phyloP scores from a whole-genome alignment of 2,797 vertebrate genomes.

The Aratinga solstitialis region DNA sequence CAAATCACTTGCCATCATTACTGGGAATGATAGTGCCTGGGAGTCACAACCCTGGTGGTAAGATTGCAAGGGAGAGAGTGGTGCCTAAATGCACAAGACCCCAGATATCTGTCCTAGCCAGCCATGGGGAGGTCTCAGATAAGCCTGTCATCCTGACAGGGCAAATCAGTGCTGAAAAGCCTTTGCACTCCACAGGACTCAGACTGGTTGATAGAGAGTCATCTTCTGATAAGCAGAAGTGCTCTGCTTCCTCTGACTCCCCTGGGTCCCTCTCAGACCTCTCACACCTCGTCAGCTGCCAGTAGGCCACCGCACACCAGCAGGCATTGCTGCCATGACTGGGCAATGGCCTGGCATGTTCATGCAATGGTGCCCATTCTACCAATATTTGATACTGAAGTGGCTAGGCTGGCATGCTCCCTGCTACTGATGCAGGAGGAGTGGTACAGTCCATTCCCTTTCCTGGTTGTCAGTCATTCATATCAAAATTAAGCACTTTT shows the following conservation, averaged over 20 bases:
- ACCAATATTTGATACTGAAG: background rate
- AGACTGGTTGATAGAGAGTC: constrained; percentile 3
- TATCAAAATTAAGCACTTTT: background rate
- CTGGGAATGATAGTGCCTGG: background rate
- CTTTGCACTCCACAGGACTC: background rate
- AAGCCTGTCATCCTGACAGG: constrained; percentile 56
- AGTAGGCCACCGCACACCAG: background rate
- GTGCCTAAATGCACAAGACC: background rate
- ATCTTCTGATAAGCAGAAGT: constrained; percentile 56
- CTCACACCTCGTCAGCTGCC: accelerated
- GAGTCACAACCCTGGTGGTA: constrained; percentile 6
- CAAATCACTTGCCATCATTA: background rate
- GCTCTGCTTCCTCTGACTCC: background rate
- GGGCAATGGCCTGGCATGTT: background rate
- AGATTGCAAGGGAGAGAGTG: background rate
- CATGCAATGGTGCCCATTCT: accelerated
- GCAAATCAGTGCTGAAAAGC: constrained; percentile 53
- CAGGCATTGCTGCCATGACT: background rate
- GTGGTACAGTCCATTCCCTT: background rate
- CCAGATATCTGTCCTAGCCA: constrained; percentile 38
- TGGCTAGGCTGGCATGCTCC: background rate
- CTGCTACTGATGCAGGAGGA: background rate
- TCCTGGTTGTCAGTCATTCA: background rate
- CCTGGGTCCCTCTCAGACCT: background rate
- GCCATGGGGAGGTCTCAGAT: constrained; percentile 34